Conservation (phyloP, 2,113 vertebrate genomes). For the Platycercus adscitus region DNA sequence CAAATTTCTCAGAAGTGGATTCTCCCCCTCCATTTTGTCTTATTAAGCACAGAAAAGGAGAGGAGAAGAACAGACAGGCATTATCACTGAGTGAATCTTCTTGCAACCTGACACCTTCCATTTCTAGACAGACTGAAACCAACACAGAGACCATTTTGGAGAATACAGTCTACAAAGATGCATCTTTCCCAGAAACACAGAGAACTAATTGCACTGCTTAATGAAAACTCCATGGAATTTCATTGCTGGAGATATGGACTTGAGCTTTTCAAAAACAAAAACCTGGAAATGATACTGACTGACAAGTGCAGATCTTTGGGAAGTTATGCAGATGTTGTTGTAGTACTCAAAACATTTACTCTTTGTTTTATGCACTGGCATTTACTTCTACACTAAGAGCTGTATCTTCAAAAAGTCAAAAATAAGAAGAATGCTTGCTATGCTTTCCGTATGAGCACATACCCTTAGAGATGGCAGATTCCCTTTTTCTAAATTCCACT, state of each 20-base stretch:
- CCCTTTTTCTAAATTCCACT: background rate
- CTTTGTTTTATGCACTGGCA: background rate
- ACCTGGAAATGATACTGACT: background rate
- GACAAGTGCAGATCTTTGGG: background rate
- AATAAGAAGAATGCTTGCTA: background rate
- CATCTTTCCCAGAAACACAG: background rate
- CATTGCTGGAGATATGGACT: background rate
- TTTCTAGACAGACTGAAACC: background rate
- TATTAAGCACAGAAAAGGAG: constrained; percentile 13
- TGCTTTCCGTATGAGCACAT: background rate
- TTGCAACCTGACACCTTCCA: background rate
- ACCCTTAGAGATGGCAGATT: background rate
- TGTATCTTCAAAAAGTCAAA: background rate
- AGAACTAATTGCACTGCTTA: background rate
- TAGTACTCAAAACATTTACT: background rate
- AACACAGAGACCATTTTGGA: background rate
- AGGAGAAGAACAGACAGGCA: background rate
- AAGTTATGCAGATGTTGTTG: background rate
- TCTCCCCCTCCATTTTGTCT: background rate
- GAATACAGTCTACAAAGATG: background rate
- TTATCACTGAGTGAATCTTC: background rate
- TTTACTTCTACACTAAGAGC: background rate
- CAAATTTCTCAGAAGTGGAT: background rate
- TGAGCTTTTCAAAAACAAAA: background rate
- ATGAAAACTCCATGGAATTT: background rate